phyloP scores from a whole-genome alignment of 2,888 invertebrate species.

The Corbicula japonica region DNA sequence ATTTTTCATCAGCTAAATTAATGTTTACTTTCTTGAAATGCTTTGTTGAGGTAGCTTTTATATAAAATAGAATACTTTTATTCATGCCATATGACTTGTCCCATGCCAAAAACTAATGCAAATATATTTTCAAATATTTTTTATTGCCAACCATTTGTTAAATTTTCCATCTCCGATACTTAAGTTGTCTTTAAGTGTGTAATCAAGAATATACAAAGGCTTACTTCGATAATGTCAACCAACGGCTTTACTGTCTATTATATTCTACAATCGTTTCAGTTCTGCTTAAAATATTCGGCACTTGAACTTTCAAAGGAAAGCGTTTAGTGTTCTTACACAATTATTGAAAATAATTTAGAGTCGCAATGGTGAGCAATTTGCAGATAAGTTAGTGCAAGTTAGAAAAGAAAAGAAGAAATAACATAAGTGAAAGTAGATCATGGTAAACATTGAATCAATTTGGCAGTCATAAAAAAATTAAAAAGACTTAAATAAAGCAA shows the following conservation, averaged over 20 bases:
- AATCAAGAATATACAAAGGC: slow-evolving; percentile 16
- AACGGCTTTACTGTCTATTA: slow-evolving; percentile 5
- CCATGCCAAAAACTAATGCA: background rate
- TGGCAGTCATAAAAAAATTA: too few species aligned
- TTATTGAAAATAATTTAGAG: slow-evolving; percentile 25
- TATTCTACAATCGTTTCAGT: slow-evolving; percentile 5
- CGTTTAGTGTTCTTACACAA: slow-evolving; percentile 16
- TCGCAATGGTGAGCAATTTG: background rate
- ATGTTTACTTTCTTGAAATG: slow-evolving; percentile 15
- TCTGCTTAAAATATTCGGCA: slow-evolving; percentile 9
- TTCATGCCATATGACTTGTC: slow-evolving; percentile 15
- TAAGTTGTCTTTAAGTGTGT: background rate
- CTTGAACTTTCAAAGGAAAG: slow-evolving; percentile 28
- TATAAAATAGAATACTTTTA: slow-evolving; percentile 13
- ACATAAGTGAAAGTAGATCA: too few species aligned
- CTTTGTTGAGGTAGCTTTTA: slow-evolving; percentile 8
- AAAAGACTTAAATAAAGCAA: too few species aligned
- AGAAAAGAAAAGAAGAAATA: too few species aligned
- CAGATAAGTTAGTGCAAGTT: background rate
- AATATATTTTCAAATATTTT: background rate
- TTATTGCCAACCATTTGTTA: background rate
- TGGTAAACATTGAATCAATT: too few species aligned
- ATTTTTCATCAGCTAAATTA: slow-evolving; percentile 11
- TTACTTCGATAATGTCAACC: slow-evolving; percentile 18
- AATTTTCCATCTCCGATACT: too few species aligned